Conservation (phyloP, 1,140 invertebrate species). For the Theocolax elegans region DNA sequence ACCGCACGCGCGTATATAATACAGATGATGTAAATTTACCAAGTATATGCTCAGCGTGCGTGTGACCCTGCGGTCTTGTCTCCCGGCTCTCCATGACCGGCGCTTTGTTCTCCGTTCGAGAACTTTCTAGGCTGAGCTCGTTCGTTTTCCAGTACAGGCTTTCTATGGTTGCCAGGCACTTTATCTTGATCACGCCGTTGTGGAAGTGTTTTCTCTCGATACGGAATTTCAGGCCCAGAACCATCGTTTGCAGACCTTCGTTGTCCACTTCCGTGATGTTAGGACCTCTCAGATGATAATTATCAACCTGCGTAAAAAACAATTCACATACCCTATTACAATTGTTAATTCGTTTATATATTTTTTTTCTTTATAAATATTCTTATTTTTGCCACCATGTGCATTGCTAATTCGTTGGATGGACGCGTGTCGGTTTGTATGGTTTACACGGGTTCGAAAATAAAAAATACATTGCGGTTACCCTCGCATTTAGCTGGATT, state of each 20-base stretch:
- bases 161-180: constrained; percentile 78
- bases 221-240: constrained; percentile 74
- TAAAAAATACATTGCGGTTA: too few relatives aligned
- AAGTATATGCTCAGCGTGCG: constrained; percentile 66
- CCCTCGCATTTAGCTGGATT: too few relatives aligned
- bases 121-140: constrained; percentile 78
- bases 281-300: constrained; percentile 68
- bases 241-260: constrained; percentile 73
- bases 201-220: constrained; percentile 75
- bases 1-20: too few relatives aligned
- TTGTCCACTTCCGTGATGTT: constrained; percentile 66
- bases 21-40: too few relatives aligned
- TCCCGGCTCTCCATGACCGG: constrained; percentile 74
- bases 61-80: constrained; percentile 65
- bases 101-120: constrained; percentile 70
- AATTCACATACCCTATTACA: constrained; percentile 19
- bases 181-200: constrained; percentile 78
- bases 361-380: too few relatives aligned
- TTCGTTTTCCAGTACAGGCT: constrained; percentile 79
- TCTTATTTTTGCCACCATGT: not conserved
- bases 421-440: too few relatives aligned
- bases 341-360: too few relatives aligned
- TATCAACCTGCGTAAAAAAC: constrained; percentile 65
- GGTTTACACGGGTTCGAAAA: too few relatives aligned
- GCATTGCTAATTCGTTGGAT: too few relatives aligned